These are phyloP conservation scores for Caenorhabditis briggsae DNA, from an alignment of 1,140 invertebrate species.

Conservation along the genomic window DNA sequence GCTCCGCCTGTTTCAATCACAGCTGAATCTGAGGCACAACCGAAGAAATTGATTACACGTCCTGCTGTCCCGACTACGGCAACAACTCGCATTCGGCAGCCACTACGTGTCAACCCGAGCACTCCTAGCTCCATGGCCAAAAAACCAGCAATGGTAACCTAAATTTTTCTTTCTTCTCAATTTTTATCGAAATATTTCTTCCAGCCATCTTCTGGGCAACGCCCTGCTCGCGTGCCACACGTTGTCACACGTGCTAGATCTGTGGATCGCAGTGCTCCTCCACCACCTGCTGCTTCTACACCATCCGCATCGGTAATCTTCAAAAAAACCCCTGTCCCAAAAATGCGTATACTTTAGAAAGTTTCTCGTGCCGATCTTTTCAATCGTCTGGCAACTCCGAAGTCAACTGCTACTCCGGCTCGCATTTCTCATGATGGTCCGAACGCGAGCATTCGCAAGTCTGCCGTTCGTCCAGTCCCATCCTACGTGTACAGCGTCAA, in stretches of 20 bases:
- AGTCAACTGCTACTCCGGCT: background rate
- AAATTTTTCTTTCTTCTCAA: background rate
- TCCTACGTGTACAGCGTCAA: conserved; percentile 14
- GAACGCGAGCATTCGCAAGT: background rate
- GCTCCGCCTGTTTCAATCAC: background rate
- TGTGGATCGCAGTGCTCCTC: background rate
- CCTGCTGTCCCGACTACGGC: background rate
- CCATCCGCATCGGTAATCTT: background rate
- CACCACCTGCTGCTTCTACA: background rate
- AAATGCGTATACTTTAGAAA: background rate
- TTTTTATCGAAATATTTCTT: background rate
- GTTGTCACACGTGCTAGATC: background rate
- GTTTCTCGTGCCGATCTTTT: background rate
- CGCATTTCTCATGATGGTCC: background rate
- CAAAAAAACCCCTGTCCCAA: background rate
- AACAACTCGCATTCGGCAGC: background rate
- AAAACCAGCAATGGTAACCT: background rate
- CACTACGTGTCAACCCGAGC: background rate
- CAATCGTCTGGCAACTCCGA: conserved; percentile 10
- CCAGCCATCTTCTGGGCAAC: conserved; percentile 1
- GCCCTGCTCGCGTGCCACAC: background rate
- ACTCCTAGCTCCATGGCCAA: background rate
- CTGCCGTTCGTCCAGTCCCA: conserved; percentile 11
- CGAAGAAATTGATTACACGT: background rate
- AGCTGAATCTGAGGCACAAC: background rate